phyloP scores from a whole-genome alignment of 2,797 vertebrate genomes.

The Serranus cabrilla region DNA sequence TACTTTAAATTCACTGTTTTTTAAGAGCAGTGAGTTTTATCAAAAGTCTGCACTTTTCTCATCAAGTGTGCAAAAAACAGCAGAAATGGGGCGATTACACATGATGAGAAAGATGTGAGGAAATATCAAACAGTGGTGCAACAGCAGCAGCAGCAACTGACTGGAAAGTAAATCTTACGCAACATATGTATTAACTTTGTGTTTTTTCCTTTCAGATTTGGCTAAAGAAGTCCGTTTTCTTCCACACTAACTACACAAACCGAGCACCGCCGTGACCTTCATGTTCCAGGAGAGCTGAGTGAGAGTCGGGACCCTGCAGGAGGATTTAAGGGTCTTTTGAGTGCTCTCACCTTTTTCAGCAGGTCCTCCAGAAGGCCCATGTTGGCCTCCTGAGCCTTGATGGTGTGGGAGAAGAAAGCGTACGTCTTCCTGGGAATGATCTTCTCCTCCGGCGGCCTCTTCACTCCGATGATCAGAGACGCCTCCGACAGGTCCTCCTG shows the following conservation, averaged over 20 bases:
- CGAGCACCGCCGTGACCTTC: background rate
- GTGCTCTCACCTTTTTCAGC: constrained; percentile 89
- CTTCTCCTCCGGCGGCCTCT: constrained; percentile 93
- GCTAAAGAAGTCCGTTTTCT: background rate
- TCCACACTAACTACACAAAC: too few species aligned
- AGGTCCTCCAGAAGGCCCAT: constrained; percentile 96
- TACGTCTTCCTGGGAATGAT: constrained; percentile 94
- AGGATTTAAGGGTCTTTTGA: too few species aligned
- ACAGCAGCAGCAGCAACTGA: too few species aligned
- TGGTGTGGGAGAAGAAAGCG: constrained; percentile 98
- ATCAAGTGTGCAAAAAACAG: too few species aligned
- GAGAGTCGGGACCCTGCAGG: background rate
- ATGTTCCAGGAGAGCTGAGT: too few species aligned
- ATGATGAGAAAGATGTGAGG: too few species aligned
- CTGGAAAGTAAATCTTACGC: too few species aligned
- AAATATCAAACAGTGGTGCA: too few species aligned
- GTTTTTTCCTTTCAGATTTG: background rate
- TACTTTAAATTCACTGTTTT: too few species aligned
- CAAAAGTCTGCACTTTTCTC: too few species aligned
- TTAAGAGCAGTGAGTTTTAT: too few species aligned
- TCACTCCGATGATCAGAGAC: constrained; percentile 95
- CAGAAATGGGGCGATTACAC: too few species aligned
- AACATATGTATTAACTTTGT: background rate
- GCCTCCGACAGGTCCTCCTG: constrained; percentile 97
- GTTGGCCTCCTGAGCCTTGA: constrained; percentile 98